Conservation (phyloP, 1,140 invertebrate species). For the Pseudobourletiella spinata region DNA sequence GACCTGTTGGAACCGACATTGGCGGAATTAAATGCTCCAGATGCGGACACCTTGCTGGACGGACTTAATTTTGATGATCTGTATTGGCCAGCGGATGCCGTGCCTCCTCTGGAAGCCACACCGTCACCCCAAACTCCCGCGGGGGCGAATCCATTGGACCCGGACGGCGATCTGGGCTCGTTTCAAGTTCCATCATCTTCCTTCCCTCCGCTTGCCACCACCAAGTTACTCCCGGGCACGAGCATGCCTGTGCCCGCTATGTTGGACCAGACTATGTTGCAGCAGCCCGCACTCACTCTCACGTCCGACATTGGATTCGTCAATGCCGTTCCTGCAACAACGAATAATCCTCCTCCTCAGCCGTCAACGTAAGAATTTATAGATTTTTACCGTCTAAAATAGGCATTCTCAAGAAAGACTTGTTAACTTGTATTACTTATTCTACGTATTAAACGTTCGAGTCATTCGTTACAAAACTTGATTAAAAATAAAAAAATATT, state of each 20-base stretch:
- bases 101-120: slow-evolving; percentile 25
- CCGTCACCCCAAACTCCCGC: slow-evolving; percentile 31
- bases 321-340: neutral
- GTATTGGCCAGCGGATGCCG: slow-evolving; percentile 57
- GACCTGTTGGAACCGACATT: slow-evolving; percentile 77
- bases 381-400: no score
- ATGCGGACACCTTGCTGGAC: slow-evolving; percentile 61
- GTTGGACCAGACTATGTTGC: slow-evolving; percentile 16
- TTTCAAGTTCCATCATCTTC: slow-evolving; percentile 27
- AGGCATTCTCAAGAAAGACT: no score
- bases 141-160: slow-evolving; percentile 21
- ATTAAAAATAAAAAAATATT: no score
- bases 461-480: no score
- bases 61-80: slow-evolving; percentile 79
- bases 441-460: no score
- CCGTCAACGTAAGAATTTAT: slow-evolving; percentile 13
- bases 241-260: slow-evolving; percentile 19
- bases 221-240: slow-evolving; percentile 6
- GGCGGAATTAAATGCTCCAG: slow-evolving; percentile 76
- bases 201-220: slow-evolving; percentile 21
- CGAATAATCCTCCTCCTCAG: slow-evolving; percentile 16
- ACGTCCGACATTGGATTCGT: slow-evolving; percentile 11
- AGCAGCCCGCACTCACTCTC: slow-evolving; percentile 20
- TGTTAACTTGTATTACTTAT: no score
- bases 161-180: slow-evolving; percentile 26